Percentiles rank a stretch among this genome's conserved stretches.
phyloP scores from a whole-genome alignment of 2,797 vertebrate species.

The Pteronotus mesoamericanus region DNA sequence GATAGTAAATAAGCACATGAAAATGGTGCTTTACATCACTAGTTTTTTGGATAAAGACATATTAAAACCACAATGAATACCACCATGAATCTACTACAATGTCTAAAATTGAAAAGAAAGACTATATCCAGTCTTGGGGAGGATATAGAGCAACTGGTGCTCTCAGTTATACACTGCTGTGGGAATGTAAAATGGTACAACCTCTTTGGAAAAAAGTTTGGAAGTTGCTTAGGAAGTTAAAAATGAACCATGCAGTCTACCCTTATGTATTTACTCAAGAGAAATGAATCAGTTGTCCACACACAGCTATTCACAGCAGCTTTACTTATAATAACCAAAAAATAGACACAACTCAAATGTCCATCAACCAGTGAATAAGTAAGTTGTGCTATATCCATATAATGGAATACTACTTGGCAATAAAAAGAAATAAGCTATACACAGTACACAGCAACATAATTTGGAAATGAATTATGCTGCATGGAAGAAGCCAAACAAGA shows the following conservation, averaged over 20 bases:
- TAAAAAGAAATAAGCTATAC: neutral
- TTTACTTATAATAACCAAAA: neutral
- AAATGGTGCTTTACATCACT: neutral
- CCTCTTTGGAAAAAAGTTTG: neutral
- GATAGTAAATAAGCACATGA: neutral
- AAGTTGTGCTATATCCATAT: neutral
- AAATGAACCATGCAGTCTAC: neutral
- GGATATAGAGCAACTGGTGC: neutral
- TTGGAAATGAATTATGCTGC: neutral
- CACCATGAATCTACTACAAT: neutral
- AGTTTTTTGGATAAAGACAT: neutral
- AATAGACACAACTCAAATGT: neutral
- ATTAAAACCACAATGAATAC: neutral
- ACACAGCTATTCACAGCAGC: neutral
- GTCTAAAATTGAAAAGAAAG: neutral
- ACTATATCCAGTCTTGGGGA: neutral
- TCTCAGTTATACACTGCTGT: neutral
- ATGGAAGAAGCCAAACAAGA: neutral
- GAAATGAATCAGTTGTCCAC: neutral
- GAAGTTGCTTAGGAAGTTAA: neutral
- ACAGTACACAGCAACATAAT: neutral
- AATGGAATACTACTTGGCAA: neutral
- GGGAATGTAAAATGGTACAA: neutral
- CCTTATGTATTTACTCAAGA: neutral
- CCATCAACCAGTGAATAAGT: neutral